A percentile compares a stretch with the other conserved stretches of the same genome.
These are phyloP conservation scores for Lycocorax pyrrhopterus DNA, from an alignment of 2,113 vertebrate species.

Conservation along the genomic window DNA sequence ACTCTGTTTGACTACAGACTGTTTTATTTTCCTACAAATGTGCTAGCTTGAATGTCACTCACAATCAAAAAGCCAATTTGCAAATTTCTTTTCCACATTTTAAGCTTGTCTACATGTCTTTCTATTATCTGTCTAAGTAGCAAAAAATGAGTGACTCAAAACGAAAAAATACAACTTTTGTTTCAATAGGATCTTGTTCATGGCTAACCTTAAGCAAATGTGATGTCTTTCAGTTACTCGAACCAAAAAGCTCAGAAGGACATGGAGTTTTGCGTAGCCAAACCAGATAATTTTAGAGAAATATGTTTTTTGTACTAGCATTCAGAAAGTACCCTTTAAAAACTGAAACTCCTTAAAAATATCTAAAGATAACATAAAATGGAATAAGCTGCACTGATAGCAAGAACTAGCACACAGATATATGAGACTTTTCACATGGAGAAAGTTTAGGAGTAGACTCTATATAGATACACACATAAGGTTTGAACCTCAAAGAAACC, in stretches of 20 bases:
- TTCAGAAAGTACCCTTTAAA: background rate
- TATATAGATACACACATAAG: background rate
- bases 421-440: background rate
- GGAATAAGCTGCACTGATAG: background rate
- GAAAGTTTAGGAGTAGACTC: conserved; percentile 13
- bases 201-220: background rate
- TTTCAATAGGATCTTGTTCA: background rate
- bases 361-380: background rate
- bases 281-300: background rate
- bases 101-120: background rate
- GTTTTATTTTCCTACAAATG: background rate
- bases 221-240: background rate
- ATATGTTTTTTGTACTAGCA: background rate
- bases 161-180: background rate
- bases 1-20: background rate
- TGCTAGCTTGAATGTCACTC: background rate
- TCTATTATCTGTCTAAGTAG: background rate
- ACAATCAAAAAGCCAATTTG: background rate
- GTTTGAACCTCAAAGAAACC: conserved; percentile 31
- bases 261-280: background rate
- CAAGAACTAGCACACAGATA: background rate
- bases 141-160: background rate
- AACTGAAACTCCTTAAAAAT: background rate
- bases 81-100: background rate
- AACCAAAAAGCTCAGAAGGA: background rate